A percentile compares a stretch with the other conserved stretches of the same genome.
Conservation (phyloP, 2,888 invertebrate genomes). For the Sepioteuthis lessoniana region DNA sequence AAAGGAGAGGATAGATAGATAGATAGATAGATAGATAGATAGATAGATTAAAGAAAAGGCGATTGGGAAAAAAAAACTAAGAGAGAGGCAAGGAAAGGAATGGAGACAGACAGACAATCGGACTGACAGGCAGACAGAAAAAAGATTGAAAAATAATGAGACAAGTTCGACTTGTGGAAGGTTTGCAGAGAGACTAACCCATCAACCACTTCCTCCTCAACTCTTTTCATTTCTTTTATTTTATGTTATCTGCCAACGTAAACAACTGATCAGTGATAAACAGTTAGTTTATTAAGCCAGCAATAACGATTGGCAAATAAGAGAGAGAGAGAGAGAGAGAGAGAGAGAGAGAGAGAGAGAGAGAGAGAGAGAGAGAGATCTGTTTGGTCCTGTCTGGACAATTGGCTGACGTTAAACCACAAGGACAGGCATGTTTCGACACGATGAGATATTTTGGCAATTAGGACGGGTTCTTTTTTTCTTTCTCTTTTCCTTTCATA, state of each 20-base stretch:
- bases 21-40: not conserved
- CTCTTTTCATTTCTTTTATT: not conserved
- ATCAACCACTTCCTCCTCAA: not conserved
- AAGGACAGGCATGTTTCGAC: not conserved
- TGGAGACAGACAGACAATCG: not conserved
- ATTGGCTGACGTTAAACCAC: not conserved
- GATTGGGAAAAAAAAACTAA: not conserved
- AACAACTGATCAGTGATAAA: not conserved
- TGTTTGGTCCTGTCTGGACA: not conserved
- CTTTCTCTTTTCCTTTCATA: not conserved
- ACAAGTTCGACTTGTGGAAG: not conserved
- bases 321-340: not conserved
- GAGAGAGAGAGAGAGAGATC: not conserved
- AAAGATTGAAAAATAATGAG: not conserved
- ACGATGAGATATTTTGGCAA: not conserved
- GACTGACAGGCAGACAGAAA: too few relatives aligned
- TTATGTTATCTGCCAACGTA: not conserved
- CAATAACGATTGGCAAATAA: not conserved
- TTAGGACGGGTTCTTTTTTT: not conserved
- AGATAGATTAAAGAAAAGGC: not conserved
- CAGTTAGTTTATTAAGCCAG: not conserved
- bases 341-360: not conserved
- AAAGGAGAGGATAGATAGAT: not conserved
- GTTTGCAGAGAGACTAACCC: too few relatives aligned
- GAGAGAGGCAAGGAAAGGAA: too few relatives aligned